These are phyloP conservation scores for Congeria kusceri DNA, from an alignment of 2,888 invertebrate genomes.

Conservation along the genomic window DNA sequence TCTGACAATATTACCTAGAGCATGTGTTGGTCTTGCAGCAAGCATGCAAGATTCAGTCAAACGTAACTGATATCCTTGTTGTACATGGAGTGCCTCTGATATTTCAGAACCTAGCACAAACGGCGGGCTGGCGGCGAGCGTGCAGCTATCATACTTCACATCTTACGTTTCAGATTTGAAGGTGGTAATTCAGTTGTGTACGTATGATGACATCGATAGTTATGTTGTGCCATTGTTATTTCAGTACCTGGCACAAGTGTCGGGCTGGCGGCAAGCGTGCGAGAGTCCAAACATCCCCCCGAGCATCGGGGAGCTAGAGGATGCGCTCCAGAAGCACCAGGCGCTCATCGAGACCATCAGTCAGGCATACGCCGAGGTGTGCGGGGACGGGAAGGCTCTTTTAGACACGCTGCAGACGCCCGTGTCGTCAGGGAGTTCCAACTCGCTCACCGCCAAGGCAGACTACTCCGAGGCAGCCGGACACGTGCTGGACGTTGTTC, in stretches of 20 bases:
- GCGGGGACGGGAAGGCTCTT: slow-evolving; percentile 86
- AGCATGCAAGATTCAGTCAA: too few species aligned
- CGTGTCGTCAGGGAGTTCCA: slow-evolving; percentile 82
- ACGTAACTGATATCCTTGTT: too few species aligned
- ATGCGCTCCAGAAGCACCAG: slow-evolving; percentile 96
- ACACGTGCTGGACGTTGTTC: slow-evolving; percentile 97
- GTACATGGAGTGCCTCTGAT: too few species aligned
- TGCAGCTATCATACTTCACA: too few species aligned
- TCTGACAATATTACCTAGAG: too few species aligned
- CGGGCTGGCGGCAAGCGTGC: slow-evolving; percentile 96
- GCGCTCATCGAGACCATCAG: slow-evolving; percentile 98
- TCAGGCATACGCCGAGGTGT: slow-evolving; percentile 94
- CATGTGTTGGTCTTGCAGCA: too few species aligned
- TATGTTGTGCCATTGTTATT: too few species aligned
- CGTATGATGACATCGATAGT: too few species aligned
- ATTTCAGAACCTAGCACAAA: too few species aligned
- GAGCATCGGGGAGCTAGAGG: slow-evolving; percentile 95
- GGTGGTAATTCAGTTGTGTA: too few species aligned
- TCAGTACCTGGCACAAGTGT: slow-evolving; percentile 89
- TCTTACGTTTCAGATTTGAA: too few species aligned
- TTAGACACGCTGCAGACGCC: slow-evolving; percentile 86
- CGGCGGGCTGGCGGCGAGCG: too few species aligned
- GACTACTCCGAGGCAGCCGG: slow-evolving; percentile 98
- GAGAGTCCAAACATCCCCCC: slow-evolving; percentile 88
- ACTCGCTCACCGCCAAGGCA: slow-evolving; percentile 86